A percentile compares a stretch with the other conserved stretches of the same genome.
Evolutionary conservation across 1,140 invertebrate species (phyloP).

Genomic region (Palaemon carinicauda): DNA sequence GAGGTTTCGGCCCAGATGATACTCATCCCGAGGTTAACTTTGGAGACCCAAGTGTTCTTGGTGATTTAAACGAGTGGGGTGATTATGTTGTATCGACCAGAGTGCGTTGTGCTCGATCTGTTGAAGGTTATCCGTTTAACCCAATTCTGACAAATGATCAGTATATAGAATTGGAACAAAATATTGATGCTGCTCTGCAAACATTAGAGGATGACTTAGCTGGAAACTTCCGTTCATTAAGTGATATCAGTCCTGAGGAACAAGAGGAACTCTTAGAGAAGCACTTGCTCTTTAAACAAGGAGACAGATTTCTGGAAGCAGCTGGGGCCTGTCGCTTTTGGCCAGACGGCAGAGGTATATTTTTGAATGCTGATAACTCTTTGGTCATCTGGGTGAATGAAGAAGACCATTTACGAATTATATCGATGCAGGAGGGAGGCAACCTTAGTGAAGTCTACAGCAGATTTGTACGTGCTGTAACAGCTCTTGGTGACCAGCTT

Average conservation of each 20-base stretch:
- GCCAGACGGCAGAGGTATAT: conserved; percentile 95
- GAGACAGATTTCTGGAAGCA: conserved; percentile 81
- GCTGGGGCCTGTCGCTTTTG: conserved; percentile 93
- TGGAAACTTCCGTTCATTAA: conserved; percentile 60
- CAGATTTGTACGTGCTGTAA: conserved; percentile 62
- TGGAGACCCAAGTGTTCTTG: conserved; percentile 65
- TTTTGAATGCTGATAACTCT: conserved; percentile 93
- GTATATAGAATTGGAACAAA: conserved; percentile 81
- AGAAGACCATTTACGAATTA: conserved; percentile 83
- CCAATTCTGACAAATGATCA: conserved; percentile 35
- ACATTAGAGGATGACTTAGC: too few relatives aligned
- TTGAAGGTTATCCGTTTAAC: conserved; percentile 74
- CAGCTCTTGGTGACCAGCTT: conserved; percentile 73
- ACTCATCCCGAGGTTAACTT: conserved; percentile 68
- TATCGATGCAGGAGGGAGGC: conserved; percentile 96
- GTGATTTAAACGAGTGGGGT: conserved; percentile 75
- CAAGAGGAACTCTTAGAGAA: conserved; percentile 94
- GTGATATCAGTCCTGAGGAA: conserved; percentile 86
- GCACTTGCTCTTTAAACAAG: conserved; percentile 97
- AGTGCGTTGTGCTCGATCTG: conserved; percentile 79
- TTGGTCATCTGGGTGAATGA: conserved; percentile 79
- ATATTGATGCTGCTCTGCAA: conserved; percentile 73
- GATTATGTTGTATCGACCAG: conserved; percentile 79
- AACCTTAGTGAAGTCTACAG: conserved; percentile 72
- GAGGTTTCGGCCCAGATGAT: conserved; percentile 27